Evolutionary conservation across 2,797 vertebrate species (phyloP), one percentile per base, ranked within the genome.

Genomic region (Phoxinus dragarum): DNA sequence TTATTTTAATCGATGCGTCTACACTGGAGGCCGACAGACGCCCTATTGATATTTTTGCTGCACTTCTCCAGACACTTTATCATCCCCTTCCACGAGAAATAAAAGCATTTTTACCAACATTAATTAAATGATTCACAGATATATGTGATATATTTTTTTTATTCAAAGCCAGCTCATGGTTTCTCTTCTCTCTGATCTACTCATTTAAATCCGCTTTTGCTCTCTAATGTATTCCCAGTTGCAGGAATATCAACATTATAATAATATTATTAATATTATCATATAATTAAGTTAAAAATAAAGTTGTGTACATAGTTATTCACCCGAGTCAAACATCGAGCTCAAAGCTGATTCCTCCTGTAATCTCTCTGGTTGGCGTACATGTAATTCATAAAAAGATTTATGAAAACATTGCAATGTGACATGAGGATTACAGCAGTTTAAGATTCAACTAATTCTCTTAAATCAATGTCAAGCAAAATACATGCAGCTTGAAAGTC

Each of bases 1-100:
- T 78, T 78, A 61, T 42, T 78, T 78, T 5, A 78, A 78, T 78
- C 54, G 42, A 42, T 78, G 23, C 40, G 6, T 59, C 23, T 61
- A 27, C 36, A 42, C 38, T 42, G 12, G 12, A 78, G 54, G 54
- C 19, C 56, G 4, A 38, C 49, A 75, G 31, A 75, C 0, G 3
- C 19, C 19, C 3, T 36, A 77, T 2, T 17, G 52, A 4, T 42
- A 27, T 27, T 61, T 76, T 11, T 78, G 2, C 61, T 78, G 52
- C 23, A 21, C 34, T 52, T 1, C 6, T 42, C 36, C 23, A 61
- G 23, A 27, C 14, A 78, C 38, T 19, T 27, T 27, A 77, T n/a
- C 8, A 78, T 61, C 75, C 54, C 54, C 23, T 61, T 19, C 4
- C 14, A 6, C 19, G 10, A 16, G 16, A 42, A 61, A 59, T 42